Percentiles rank a stretch among this genome's conserved stretches.
Conservation (phyloP, 2,113 vertebrate species). For the Hypomesus transpacificus region DNA sequence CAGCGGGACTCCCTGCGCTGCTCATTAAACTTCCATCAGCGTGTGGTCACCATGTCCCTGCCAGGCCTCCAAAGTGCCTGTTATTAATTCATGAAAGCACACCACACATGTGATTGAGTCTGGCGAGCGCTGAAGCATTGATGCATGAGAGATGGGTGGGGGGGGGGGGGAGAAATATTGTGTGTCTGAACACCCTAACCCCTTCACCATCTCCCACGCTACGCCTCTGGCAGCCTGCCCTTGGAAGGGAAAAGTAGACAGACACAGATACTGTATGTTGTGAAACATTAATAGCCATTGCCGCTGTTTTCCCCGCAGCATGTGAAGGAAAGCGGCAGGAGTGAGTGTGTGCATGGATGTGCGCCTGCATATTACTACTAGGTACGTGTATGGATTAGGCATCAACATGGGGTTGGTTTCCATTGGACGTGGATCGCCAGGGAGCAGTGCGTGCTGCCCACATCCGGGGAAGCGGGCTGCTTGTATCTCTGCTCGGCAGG, state of each 20-base stretch:
- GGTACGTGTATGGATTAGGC: too few species aligned
- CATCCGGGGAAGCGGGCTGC: conserved; percentile 39
- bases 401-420: too few species aligned
- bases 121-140: conserved; percentile 81
- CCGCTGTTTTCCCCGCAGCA: conserved; percentile 69
- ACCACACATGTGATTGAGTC: conserved; percentile 84
- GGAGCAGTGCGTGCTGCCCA: background rate
- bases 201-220: conserved; percentile 61
- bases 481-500: conserved; percentile 81
- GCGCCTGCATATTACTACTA: background rate
- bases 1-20: conserved; percentile 78
- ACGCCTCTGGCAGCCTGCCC: conserved; percentile 62
- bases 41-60: conserved; percentile 72
- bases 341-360: conserved; percentile 14
- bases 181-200: conserved; percentile 60
- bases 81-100: conserved; percentile 96
- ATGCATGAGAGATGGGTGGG: conserved; percentile 68
- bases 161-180: conserved; percentile 73
- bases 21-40: conserved; percentile 89
- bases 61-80: conserved; percentile 83
- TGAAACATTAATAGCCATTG: conserved; percentile 86
- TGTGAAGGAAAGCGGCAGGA: conserved; percentile 40
- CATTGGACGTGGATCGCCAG: too few species aligned
- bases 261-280: conserved; percentile 67
- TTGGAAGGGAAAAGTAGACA: conserved; percentile 45